Conservation (phyloP, 2,113 vertebrate genomes). For the Egretta garzetta region DNA sequence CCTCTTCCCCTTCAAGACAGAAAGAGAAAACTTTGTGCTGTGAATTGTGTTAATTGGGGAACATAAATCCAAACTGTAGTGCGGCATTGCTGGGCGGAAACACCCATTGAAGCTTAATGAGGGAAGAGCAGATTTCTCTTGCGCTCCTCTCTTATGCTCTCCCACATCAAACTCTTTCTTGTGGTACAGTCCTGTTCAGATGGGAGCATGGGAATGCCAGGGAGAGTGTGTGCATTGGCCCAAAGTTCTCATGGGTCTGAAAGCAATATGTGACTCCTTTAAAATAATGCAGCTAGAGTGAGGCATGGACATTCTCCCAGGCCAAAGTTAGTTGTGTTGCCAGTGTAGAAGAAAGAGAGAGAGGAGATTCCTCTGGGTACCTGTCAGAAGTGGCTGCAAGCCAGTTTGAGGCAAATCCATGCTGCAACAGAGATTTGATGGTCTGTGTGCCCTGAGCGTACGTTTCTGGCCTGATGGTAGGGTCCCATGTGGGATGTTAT, state of each 20-base stretch:
- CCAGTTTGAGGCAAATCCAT: background rate
- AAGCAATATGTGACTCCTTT: background rate
- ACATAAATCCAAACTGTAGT: slow-evolving; percentile 13
- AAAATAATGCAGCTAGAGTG: background rate
- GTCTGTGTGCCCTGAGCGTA: background rate
- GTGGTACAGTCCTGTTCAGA: background rate
- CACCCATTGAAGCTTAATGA: background rate
- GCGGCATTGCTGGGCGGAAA: background rate
- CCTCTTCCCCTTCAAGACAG: slow-evolving; percentile 11
- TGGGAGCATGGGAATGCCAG: background rate
- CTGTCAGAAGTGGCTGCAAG: background rate
- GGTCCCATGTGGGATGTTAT: background rate
- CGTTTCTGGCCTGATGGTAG: background rate
- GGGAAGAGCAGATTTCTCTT: background rate
- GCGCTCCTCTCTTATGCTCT: background rate
- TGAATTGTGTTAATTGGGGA: slow-evolving; percentile 32
- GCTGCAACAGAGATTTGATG: background rate
- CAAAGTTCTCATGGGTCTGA: background rate
- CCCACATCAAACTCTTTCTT: background rate
- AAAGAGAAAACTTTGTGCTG: slow-evolving; percentile 23
- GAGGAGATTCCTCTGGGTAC: background rate
- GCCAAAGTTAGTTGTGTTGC: background rate
- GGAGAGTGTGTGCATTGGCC: background rate
- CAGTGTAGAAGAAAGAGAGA: background rate
- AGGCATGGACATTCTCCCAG: background rate